Base-by-base conservation (phyloP, 2,113 vertebrate genomes). In the Eulemur macaco region DNA sequence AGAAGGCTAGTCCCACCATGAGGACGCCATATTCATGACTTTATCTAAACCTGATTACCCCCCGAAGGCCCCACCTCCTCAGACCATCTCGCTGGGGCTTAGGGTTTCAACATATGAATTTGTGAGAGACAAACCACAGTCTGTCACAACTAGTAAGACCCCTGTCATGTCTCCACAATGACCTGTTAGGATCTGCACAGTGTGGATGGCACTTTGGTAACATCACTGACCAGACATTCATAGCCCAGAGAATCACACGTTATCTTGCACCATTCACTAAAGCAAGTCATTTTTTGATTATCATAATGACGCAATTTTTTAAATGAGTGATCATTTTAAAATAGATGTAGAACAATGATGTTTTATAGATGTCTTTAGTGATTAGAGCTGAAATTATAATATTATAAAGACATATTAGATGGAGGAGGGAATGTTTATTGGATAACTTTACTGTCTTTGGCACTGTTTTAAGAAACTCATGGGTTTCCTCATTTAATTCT, bases 331-430 rank as follows among this genome's bases (percentile, higher is more conserved):
- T 71, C 34, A 63, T 69, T 21, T 95, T 66, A 91, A 93, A 90
- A 66, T 89, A 54, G 63, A 81, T 60, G 93, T 86, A 96, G 83
- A 96, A 82, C 27, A 95, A 88, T 91, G 39, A 23, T 27, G 94
- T 76, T 94, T 66, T 96, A 95, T 96, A 69, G n/a, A 83, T 86
- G 69, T 25, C 45, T 88, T 66, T 91, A 94, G 12, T 83, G 69
- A 92, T 71, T 76, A 91, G 34, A 91, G 39, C 90, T 54, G 47
- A 86, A 87, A 94, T 87, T 63, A 37, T 25, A 63, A 78, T 56
- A 37, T 77, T 56, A 29, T 77, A 92, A 69, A 52, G 56, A 58
- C 74, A 63, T 3, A 66, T 81, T 88, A 82, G 47, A 64, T 42
- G 29, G 37, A 71, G 25, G 18, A 84, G 82, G 92, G 45, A 87